Base-by-base conservation (phyloP, 2,113 vertebrate genomes). In the Alectura lathami region DNA sequence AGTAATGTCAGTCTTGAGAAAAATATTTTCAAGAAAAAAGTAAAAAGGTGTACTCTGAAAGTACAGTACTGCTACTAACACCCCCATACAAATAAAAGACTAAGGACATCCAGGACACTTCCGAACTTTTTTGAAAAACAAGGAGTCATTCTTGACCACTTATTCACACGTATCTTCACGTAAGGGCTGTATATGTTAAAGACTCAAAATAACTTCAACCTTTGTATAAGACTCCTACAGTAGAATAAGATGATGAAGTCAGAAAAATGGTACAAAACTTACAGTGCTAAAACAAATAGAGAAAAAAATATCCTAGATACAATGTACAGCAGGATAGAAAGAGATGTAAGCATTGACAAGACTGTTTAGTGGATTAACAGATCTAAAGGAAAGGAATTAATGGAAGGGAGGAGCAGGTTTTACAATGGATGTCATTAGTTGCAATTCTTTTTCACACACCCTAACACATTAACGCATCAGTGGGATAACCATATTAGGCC, bases 261-360 rank as follows among this genome's bases (percentile, higher is more conserved):
- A 62, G 22, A 22, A 69, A 67, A 73, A 54, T 24, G 53, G 34
- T 38, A 17, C 15, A 11, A 48, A 16, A n/a, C 13, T 10, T 67
- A 7, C 34, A 78, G 17, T 16, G 8, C 17, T 60, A 11, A 66
- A 53, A 54, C 36, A 32, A 23, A 57, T 62, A 72, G 53, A 38
- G 6, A 22, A 2, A 51, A 69, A 42, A 63, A 50, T 7, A 34
- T 36, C 16, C 12, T 1, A 2, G 3, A 0, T 36, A 38, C 9
- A 63, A 18, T 13, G 23, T 23, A 4, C 13, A 47, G 8, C 5
- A 70, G 20, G 11, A 3, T 6, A 79, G 6, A 30, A 82, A 27
- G 22, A 75, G 13, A 66, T 38, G 50, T 3, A 17, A 29, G 43
- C 26, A 32, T 7, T 23, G 26, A 27, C 2, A 85, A 27, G 4